These are phyloP conservation scores for Osedax frankpressi DNA, from an alignment of 2,888 invertebrate species.

Conservation along the genomic window DNA sequence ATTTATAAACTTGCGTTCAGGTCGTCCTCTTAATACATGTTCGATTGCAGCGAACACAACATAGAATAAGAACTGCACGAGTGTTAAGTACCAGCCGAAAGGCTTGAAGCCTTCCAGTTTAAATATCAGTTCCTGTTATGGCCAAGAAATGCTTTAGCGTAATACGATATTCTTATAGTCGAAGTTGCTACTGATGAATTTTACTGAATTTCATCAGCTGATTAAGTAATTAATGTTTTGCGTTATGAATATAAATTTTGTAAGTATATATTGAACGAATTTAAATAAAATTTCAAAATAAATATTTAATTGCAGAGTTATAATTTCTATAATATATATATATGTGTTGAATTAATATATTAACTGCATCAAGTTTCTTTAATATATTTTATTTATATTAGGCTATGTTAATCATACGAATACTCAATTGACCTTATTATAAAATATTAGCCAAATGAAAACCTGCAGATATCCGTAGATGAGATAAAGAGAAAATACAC, in stretches of 20 bases:
- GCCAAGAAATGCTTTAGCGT: neutral
- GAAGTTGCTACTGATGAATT: neutral
- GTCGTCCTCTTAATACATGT: slow-evolving; percentile 53
- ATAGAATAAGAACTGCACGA: slow-evolving; percentile 79
- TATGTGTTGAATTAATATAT: too few species aligned
- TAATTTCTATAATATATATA: too few species aligned
- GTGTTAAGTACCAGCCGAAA: slow-evolving; percentile 79
- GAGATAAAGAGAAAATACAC: slow-evolving; percentile 74
- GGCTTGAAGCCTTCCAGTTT: slow-evolving; percentile 75
- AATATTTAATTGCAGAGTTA: too few species aligned
- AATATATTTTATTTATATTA: too few species aligned
- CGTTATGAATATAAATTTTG: too few species aligned
- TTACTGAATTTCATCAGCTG: too few species aligned
- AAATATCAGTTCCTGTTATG: slow-evolving; percentile 68
- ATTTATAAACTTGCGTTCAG: slow-evolving; percentile 47
- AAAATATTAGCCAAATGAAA: slow-evolving; percentile 18
- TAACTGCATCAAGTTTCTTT: too few species aligned
- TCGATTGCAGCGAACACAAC: slow-evolving; percentile 67
- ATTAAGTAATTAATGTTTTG: too few species aligned
- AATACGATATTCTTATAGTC: neutral
- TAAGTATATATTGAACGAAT: too few species aligned
- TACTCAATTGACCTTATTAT: too few species aligned
- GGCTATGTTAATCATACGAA: too few species aligned
- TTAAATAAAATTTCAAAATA: too few species aligned
- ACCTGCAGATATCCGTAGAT: slow-evolving; percentile 73